Evolutionary conservation across 2,888 invertebrate species (phyloP), one percentile per base, ranked within the genome.

Genomic region (Cosmorhoe ocellata): DNA sequence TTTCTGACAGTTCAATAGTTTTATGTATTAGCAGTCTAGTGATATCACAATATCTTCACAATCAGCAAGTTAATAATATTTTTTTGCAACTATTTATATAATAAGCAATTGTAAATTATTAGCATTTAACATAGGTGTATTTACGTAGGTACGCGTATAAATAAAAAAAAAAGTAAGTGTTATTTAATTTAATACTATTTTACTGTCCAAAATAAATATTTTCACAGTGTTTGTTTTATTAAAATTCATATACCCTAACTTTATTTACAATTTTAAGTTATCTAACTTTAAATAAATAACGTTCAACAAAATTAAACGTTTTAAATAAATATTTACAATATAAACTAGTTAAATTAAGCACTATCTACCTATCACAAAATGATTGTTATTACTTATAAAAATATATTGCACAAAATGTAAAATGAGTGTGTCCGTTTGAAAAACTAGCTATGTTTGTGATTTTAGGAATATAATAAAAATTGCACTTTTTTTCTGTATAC

Each of bases 221-320:
- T 43, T 47, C 34, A 40, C 45, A 48, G 9, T 46, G 27, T 49
- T 49, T 12, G 47, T 61, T 61, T 51, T 48, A 55, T 58, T 58
- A 48, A 50, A n/a, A 18, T 13, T 27, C 40, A 6, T 44, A 22
- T 27, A 31, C 39, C 26, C 8, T 27, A 1, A 26, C 26, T 14
- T 22, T 54, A 56, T 53, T 53, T 56, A 55, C 55, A 51, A 8
- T 27, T 1, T 10, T 12, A 33, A 31, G 8, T 1, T 38, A 30
- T 33, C n/a, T 34, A 37, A 49, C 38, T 22, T 40, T 27, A 45
- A 50, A 39, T 49, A 28, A 28, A 18, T 13, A 2, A n/a, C n/a
- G n/a, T n/a, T n/a, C n/a, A 8, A 27, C 0, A 11, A 22, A 22
- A 12, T 27, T 22, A 33, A n/a, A 28, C 33, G 7, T 24, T 24